Base-by-base conservation (phyloP, 2,888 invertebrate genomes). In the Cartodere bifasciata region DNA sequence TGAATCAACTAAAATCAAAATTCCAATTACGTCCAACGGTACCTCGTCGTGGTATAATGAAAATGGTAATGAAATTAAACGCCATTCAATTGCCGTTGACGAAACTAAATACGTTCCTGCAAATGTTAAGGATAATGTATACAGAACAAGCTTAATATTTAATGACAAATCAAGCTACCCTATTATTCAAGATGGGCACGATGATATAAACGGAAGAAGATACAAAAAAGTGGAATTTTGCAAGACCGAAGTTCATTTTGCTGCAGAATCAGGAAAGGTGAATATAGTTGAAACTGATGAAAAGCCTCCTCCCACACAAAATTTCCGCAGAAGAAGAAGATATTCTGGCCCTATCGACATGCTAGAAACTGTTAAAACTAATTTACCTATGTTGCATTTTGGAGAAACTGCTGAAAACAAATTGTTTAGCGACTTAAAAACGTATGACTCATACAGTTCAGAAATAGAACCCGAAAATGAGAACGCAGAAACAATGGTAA, bases 241-340 rank as follows among this genome's bases (percentile, higher is more conserved):
- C 52, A 86, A 86, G 62, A 86, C 86, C 1, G 87, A 87, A 62
- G 74, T 87, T 14, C 87, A 87, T 56, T 86, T 86, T 53, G 79
- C 84, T 0, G 80, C 83, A 10, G 86, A 86, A 52, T 80, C 84
- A 2, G 87, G 87, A 0, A 74, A 75, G 46, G 82, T 87, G 0
- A 84, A 86, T 50, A 85, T 87, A 35, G 85, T 87, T 16, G 84
- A 85, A 50, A 86, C 86, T 0, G 84, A 85, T 56, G 83, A 80
- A 39, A 86, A 87, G 54, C 86, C 86, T 24, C 85, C 85, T 6
- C 83, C 86, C 4, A 79, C 81, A 1, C 80, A 79, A 50, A 79
- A 82, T 52, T 84, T 83, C 52, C 66, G 85, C 38, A 67, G 79
- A 47, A 63, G 79, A 41, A 68, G 77, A 43, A 62, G 71, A 46